phyloP scores from a whole-genome alignment of 2,797 vertebrate genomes.

The Momotus momota region DNA sequence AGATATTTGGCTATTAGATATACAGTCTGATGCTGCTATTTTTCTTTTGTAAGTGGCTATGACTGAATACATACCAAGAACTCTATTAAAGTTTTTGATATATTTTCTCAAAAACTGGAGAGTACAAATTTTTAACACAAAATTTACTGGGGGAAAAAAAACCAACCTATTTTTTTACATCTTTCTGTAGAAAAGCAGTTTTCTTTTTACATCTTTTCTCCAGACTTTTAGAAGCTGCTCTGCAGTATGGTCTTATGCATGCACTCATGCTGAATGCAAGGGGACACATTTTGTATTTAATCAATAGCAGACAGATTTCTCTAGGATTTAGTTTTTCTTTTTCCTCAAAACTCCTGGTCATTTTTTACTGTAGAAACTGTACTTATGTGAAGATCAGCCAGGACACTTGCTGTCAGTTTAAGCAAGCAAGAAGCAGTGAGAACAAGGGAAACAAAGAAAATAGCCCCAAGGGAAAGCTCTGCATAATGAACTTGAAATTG shows the following conservation, averaged over 20 bases:
- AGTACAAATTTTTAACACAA: background rate
- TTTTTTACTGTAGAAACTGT: constrained; percentile 46
- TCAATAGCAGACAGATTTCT: constrained; percentile 22
- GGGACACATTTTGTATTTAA: constrained; percentile 37
- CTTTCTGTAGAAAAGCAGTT: background rate
- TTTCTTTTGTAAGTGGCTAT: background rate
- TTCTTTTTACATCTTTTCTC: background rate
- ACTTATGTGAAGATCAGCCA: constrained; percentile 56
- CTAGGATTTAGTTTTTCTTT: constrained; percentile 32
- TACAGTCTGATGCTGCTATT: background rate
- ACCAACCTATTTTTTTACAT: background rate
- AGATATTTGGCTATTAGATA: background rate
- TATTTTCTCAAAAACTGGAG: background rate
- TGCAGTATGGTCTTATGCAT: background rate
- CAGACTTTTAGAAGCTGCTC: constrained; percentile 13
- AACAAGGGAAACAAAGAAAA: constrained; percentile 60
- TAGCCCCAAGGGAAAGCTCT: constrained; percentile 57
- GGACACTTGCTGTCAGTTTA: constrained; percentile 62
- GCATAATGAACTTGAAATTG: constrained; percentile 72
- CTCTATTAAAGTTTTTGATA: background rate
- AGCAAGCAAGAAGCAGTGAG: constrained; percentile 58
- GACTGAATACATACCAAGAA: background rate
- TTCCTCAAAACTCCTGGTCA: constrained; percentile 36
- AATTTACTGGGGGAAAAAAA: background rate
- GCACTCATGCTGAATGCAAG: background rate